Percentiles rank a stretch among this genome's conserved stretches.
These are phyloP conservation scores for Nebria ingens DNA, from an alignment of 1,140 invertebrate genomes.

Conservation along the genomic window DNA sequence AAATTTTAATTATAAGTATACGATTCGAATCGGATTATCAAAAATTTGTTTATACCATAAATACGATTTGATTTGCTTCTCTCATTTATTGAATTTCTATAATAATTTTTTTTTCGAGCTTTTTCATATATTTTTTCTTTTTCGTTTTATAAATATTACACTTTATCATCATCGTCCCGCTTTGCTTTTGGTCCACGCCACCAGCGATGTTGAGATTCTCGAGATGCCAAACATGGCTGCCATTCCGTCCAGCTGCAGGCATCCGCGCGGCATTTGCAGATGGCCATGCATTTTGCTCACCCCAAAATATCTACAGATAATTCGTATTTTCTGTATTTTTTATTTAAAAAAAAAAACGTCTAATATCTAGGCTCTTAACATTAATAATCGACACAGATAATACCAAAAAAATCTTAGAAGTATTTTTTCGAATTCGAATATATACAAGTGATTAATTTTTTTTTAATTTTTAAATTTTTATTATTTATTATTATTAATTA, in stretches of 20 bases:
- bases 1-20: constrained; percentile 10
- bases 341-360: constrained; percentile 10
- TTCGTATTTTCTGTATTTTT: not conserved
- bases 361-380: constrained; percentile 5
- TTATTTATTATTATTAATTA: too few relatives aligned
- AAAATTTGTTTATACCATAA: constrained; percentile 10
- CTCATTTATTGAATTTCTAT: not conserved
- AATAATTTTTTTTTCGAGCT: not conserved
- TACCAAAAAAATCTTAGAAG: not conserved
- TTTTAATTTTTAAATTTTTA: too few relatives aligned
- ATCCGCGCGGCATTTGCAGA: not conserved
- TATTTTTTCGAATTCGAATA: constrained; percentile 8
- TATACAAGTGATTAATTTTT: not conserved
- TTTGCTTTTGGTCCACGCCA: constrained; percentile 11
- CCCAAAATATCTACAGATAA: constrained; percentile 5
- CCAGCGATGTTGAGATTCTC: constrained; percentile 7
- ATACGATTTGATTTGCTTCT: constrained; percentile 8
- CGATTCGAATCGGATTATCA: constrained; percentile 3
- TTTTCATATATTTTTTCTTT: not conserved
- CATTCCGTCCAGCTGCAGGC: not conserved
- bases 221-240: constrained; percentile 9
- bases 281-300: not conserved
- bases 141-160: not conserved
- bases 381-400: constrained; percentile 3
- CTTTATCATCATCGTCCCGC: not conserved